These are phyloP conservation scores for Lochmaea crataegi DNA, from an alignment of 2,888 invertebrate species.

Conservation along the genomic window DNA sequence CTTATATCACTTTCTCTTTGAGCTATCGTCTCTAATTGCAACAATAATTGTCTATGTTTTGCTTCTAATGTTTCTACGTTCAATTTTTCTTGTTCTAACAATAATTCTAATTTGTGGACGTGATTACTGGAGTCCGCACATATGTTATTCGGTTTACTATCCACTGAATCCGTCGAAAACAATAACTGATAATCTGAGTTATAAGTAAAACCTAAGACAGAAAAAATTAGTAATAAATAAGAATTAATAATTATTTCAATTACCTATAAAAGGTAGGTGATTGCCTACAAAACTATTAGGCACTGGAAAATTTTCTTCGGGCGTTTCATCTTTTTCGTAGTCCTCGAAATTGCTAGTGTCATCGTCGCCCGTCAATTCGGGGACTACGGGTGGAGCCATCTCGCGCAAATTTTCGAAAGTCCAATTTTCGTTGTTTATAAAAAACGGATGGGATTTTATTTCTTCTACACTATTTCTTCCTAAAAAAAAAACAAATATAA, in stretches of 20 bases:
- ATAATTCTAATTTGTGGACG: conserved; percentile 77
- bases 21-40: conserved; percentile 81
- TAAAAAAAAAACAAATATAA: conserved; percentile 63
- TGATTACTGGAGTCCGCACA: conserved; percentile 61
- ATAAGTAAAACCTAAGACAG: conserved; percentile 81
- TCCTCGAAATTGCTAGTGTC: conserved; percentile 99
- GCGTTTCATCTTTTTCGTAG: conserved; percentile 91
- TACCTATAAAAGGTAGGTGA: conserved; percentile 87
- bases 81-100: conserved; percentile 80
- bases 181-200: conserved; percentile 90
- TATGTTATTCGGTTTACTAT: conserved; percentile 69
- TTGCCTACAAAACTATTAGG: conserved; percentile 99
- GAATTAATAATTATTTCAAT: not conserved
- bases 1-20: conserved; percentile 83
- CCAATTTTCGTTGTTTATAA: conserved; percentile 97
- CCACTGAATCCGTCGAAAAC: conserved; percentile 73
- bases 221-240: not conserved
- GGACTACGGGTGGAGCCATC: conserved; percentile 96
- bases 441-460: conserved; percentile 95
- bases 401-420: conserved; percentile 95
- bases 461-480: conserved; percentile 89
- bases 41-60: conserved; percentile 77
- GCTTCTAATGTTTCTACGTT: conserved; percentile 80
- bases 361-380: conserved; percentile 94
- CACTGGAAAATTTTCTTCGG: conserved; percentile 94